A percentile compares a stretch with the other conserved stretches of the same genome.
These are phyloP conservation scores for Lordiphosa fenestrarum DNA, from an alignment of 2,888 invertebrate species.

Conservation along the genomic window DNA sequence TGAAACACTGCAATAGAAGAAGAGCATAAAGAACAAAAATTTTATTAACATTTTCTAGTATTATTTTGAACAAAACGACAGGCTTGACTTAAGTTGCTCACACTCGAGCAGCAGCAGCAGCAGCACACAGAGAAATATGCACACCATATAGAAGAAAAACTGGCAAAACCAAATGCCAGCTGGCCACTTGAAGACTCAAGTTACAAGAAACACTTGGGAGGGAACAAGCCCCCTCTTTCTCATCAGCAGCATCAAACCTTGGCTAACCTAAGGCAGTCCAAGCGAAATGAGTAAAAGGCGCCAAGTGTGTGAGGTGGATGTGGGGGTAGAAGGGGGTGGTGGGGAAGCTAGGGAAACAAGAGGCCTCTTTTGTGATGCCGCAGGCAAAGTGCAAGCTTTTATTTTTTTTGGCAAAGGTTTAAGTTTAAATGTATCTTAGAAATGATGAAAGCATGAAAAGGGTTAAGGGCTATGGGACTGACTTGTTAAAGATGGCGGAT, in stretches of 20 bases:
- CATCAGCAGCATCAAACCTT: constrained; percentile 13
- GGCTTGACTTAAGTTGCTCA: constrained; percentile 54
- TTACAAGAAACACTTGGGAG: constrained; percentile 75
- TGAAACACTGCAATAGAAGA: constrained; percentile 54
- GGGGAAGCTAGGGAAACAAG: constrained; percentile 11
- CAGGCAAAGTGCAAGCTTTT: constrained; percentile 40
- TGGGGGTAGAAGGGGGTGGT: constrained; percentile 7
- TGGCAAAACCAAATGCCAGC: constrained; percentile 67
- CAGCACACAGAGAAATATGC: constrained; percentile 22
- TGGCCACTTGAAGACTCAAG: constrained; percentile 73
- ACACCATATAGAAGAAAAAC: constrained; percentile 31
- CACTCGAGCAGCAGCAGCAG: constrained; percentile 37
- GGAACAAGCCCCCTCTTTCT: constrained; percentile 26
- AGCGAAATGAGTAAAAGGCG: constrained; percentile 58
- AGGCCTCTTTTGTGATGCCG: constrained; percentile 50
- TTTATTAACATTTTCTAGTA: constrained; percentile 51
- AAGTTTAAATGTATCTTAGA: too few species aligned
- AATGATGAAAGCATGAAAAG: constrained; percentile 10
- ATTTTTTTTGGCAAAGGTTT: constrained; percentile 36
- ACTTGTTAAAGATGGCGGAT: constrained; percentile 10
- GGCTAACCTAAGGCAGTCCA: constrained; percentile 18
- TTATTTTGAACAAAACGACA: constrained; percentile 57
- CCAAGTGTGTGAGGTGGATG: constrained; percentile 49
- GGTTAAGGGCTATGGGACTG: constrained; percentile 26
- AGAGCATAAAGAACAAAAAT: constrained; percentile 22